phyloP scores from a whole-genome alignment of 2,113 vertebrate species.

The Oncorhynchus keta region DNA sequence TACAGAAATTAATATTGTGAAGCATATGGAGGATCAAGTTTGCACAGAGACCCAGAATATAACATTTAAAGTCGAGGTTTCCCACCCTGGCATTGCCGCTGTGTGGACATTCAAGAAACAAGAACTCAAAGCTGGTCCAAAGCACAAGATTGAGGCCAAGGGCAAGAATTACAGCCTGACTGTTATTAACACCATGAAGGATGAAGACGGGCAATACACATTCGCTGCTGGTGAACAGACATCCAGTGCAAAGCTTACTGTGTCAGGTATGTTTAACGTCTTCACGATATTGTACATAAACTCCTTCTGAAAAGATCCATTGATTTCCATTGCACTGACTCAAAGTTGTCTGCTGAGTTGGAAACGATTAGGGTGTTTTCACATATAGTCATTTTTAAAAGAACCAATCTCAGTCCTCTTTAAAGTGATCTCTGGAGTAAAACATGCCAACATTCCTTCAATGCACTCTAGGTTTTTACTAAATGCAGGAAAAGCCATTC shows the following conservation, averaged over 20 bases:
- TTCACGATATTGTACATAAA: no score
- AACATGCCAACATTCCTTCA: no score
- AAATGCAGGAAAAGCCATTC: no score
- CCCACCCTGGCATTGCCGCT: slow-evolving; percentile 90
- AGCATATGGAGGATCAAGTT: slow-evolving; percentile 87
- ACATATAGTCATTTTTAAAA: neutral
- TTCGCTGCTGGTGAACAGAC: slow-evolving; percentile 94
- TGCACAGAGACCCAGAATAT: slow-evolving; percentile 98
- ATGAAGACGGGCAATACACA: slow-evolving; percentile 91
- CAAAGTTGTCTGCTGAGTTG: neutral
- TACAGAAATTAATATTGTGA: slow-evolving; percentile 88
- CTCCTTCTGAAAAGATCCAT: no score
- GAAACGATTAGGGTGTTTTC: neutral
- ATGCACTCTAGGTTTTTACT: no score
- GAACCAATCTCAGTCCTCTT: no score
- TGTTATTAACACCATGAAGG: slow-evolving; percentile 92
- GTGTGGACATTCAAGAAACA: slow-evolving; percentile 90
- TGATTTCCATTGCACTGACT: neutral
- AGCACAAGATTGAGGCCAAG: slow-evolving; percentile 87
- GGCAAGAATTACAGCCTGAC: slow-evolving; percentile 86
- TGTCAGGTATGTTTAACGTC: slow-evolving; percentile 81
- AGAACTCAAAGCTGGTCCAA: slow-evolving; percentile 82
- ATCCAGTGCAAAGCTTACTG: slow-evolving; percentile 87
- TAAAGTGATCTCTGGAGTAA: no score
- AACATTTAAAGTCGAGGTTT: slow-evolving; percentile 87